Evolutionary conservation across 1,140 invertebrate genomes (phyloP), one percentile per base, ranked within the genome.

Genomic region (Heliconius hermathena): DNA sequence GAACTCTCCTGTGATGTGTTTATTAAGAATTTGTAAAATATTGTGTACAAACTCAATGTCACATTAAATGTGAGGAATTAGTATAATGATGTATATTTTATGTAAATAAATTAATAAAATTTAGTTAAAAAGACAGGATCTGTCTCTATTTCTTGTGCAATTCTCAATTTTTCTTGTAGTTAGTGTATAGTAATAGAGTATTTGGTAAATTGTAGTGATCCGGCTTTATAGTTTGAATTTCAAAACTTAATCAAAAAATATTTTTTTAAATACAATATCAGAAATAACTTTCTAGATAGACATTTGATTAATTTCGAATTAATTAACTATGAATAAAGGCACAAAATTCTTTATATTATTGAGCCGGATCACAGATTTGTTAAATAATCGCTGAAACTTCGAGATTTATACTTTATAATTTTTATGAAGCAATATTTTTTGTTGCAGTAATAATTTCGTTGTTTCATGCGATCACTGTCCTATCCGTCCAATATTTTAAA

Each of bases 1-100:
- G 92, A 94, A 93, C 93, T 93, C 89, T 93, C 90, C 93, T 94
- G 93, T 94, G 93, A 94, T 89, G 86, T 90, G 85, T 90, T 83
- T 84, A 81, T 90, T 46, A 91, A 90, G 85, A 84, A 80, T 87
- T 88, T 89, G 83, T 90, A 88, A 84, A 85, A 81, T 87, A 78
- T 74, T 57, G 74, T 89, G 88, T 91, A 89, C 84, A 90, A 89
- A 90, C 76, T 77, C 80, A 73, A 54, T 57, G 80, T 86, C 86
- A 88, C 87, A 91, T 89, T 49, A 82, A 88, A 90, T 89, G 90
- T 90, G 87, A 85, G 82, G 82, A 29, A 78, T 71, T 82, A 76
- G 71, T 84, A 79, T 87, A 87, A 86, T 83, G 72, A 82, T 89
- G 84, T 89, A 88, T 86, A 83, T 87, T 89, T 87, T 83, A 79